A percentile compares a stretch with the other conserved stretches of the same genome.
phyloP scores from a whole-genome alignment of 92 coral and sea anemone species.

The Epizoanthus rinbou region DNA sequence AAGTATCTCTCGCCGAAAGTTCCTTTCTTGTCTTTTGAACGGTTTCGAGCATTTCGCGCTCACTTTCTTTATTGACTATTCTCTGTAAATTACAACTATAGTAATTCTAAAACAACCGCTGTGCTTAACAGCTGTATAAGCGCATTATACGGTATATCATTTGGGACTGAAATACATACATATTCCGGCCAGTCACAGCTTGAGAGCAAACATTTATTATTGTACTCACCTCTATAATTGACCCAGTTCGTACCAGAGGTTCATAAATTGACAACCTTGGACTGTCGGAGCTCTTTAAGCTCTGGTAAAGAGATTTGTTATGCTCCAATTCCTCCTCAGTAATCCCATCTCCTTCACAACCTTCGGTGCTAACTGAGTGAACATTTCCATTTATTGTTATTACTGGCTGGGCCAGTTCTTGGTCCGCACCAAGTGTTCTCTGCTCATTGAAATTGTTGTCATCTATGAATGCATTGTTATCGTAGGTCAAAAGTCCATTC shows the following conservation, averaged over 20 bases:
- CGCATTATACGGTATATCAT: too few relatives aligned
- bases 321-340: neutral
- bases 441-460: neutral
- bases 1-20: too few relatives aligned
- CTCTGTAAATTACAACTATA: too few relatives aligned
- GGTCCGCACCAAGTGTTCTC: neutral
- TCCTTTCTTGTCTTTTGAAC: too few relatives aligned
- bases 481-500: neutral
- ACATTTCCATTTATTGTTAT: neutral
- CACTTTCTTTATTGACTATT: too few relatives aligned
- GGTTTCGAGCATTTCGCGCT: too few relatives aligned
- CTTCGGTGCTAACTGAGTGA: too few relatives aligned
- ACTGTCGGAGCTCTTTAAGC: neutral
- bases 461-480: neutral
- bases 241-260: neutral
- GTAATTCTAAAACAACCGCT: too few relatives aligned
- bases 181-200: neutral
- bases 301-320: conserved; percentile 1
- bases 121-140: too few relatives aligned
- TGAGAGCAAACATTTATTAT: neutral
- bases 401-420: neutral
- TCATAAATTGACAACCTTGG: conserved; percentile 1
- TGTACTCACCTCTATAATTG: neutral
- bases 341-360: neutral
- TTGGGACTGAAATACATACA: too few relatives aligned